Percentiles rank a stretch among this genome's conserved stretches.
phyloP scores from a whole-genome alignment of 2,797 vertebrate genomes.

The Macropodus opercularis region DNA sequence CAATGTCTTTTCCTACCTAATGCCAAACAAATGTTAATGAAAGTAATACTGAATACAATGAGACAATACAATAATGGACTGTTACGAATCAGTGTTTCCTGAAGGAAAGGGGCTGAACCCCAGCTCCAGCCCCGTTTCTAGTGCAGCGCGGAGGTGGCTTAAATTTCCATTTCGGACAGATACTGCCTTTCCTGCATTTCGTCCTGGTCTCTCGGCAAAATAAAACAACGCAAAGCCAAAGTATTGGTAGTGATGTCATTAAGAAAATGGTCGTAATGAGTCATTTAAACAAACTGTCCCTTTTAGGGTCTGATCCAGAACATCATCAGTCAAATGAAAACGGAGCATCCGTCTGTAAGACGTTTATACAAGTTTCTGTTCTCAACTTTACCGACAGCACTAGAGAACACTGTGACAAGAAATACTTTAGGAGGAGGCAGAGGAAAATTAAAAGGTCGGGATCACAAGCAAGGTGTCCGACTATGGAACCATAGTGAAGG shows the following conservation, averaged over 20 bases:
- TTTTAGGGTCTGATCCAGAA: not conserved
- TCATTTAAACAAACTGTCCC: not conserved
- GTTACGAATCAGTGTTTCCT: slow-evolving; percentile 39
- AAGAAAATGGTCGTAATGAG: not conserved
- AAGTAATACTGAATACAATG: not conserved
- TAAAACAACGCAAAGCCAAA: not conserved
- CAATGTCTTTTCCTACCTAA: not conserved
- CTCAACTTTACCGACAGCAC: not conserved
- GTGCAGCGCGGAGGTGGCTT: slow-evolving; percentile 42
- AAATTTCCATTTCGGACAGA: slow-evolving; percentile 54
- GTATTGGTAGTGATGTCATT: not conserved
- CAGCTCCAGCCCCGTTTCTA: slow-evolving; percentile 23
- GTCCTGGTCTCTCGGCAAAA: not conserved
- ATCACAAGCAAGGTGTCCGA: slow-evolving; percentile 34
- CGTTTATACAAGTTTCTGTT: not conserved
- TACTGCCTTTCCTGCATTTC: not conserved
- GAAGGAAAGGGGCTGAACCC: slow-evolving; percentile 43
- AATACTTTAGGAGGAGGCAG: not conserved
- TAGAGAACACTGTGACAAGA: not conserved
- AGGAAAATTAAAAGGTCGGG: not conserved
- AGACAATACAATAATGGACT: slow-evolving; percentile 1
- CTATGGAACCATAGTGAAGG: slow-evolving; percentile 30
- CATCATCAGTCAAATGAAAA: slow-evolving; percentile 2
- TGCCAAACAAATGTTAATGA: not conserved
- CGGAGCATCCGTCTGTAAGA: slow-evolving; percentile 8